Base-by-base conservation (phyloP, 2,113 vertebrate genomes). In the Sphaerodactylus townsendi region DNA sequence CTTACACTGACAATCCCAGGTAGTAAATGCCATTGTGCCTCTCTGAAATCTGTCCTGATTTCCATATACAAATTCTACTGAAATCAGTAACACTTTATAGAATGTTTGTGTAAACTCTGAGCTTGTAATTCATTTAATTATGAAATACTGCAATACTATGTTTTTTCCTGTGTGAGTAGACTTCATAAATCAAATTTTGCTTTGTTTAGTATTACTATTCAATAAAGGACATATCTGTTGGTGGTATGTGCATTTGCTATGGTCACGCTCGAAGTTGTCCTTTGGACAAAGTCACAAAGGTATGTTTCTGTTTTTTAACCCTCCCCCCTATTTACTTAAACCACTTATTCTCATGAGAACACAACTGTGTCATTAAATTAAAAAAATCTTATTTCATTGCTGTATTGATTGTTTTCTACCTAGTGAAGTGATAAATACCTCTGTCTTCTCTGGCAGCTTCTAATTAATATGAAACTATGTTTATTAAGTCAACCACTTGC, bases 211-310 rank as follows among this genome's bases (percentile, higher is more conserved):
- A 99, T 91, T 99, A 97, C 90, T 99, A 99, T 87, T 99, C 98
- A 87, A 94, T 99, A 93, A 99, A 99, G 91, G 98, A 99, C 86
- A 95, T 99, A 77, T 99, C 98, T 10, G 93, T 99, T 76, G 98
- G 98, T 7, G 98, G 98, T 33, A 99, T 99, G 98, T 99, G 98
- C 35, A 98, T 99, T 94, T 99, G 98, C 87, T 97, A 97, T 0
- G 98, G 98, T 50, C 98, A 99, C 15, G 98, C 98, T 80, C 95
- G 97, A 86, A 99, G 97, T 92, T 99, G 98, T 88, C 98, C 98
- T 0, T 95, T 96, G 96, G 97, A 99, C 95, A 96, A 96, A 68
- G 90, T 95, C 66, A 96, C 95, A 75, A 97, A 98, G 97, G 97
- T 98, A 92, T 87, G 90, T 56, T 79, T 59, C 71, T 4, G 14